Base-by-base conservation (phyloP, 2,797 vertebrate genomes). In the Hydrophis major region DNA sequence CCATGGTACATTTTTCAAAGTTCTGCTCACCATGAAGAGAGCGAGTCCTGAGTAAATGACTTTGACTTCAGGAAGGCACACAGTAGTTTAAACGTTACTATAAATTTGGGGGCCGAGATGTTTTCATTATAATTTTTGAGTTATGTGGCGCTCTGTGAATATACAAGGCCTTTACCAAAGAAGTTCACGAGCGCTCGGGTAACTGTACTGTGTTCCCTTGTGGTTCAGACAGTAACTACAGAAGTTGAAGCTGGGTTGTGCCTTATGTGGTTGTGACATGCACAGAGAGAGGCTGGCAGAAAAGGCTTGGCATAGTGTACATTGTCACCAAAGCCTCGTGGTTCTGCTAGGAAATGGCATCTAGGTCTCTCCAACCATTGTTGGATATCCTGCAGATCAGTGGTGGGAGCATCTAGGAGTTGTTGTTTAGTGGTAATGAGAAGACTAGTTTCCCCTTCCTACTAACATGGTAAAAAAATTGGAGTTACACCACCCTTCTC, bases 51-150 rank as follows among this genome's bases (percentile, higher is more conserved):
- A 98, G 98, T 98, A 98, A 98, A 98, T 98, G 97, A 98, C 98
- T 97, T 97, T 97, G 98, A 98, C 98, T 98, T 98, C 97, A 96
- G 98, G 97, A 98, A 98, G 98, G 98, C 97, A 97, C 97, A 97
- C 97, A 96, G 97, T 98, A 97, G 98, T 98, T 98, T 98, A 98
- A 98, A 98, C 98, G 98, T 98, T 98, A 97, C 98, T 98, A 98
- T 98, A 98, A 98, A 98, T 98, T 98, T 96, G 97, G 97, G 97
- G 97, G 97, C 98, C 97, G 96, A 98, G 98, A 98, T 98, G 97
- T 98, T 98, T 98, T 98, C 98, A 98, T 98, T 98, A 98, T 97
- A 98, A 98, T 98, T 98, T 98, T 98, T 98, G 98, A 98, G 97
- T 98, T 98, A 98, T 97, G 96, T 97, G 94, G 96, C 96, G 95